phyloP scores from a whole-genome alignment of 2,888 invertebrate species.

The Drosophila histrio region DNA sequence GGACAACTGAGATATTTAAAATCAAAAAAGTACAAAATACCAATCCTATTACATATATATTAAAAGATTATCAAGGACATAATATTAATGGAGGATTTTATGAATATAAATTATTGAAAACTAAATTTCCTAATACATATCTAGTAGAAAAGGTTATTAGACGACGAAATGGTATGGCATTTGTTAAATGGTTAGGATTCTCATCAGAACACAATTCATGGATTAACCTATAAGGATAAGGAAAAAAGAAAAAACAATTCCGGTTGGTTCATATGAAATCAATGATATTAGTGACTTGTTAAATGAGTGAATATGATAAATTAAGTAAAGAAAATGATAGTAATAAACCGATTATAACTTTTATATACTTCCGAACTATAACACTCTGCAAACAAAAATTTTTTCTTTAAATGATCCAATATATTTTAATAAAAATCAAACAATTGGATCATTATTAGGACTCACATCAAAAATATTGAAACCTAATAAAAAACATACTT shows the following conservation, averaged over 20 bases:
- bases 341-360: not conserved
- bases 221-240: conserved; percentile 5
- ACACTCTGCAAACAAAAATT: conserved; percentile 6
- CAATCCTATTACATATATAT: conserved; percentile 35
- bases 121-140: conserved; percentile 6
- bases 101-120: conserved; percentile 2
- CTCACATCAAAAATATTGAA: not conserved
- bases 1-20: conserved; percentile 74
- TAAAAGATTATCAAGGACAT: conserved; percentile 7
- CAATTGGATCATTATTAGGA: conserved; percentile 2
- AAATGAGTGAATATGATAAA: not conserved
- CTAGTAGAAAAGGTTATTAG: conserved; percentile 3
- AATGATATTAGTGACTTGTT: not conserved
- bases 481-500: not conserved
- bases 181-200: conserved; percentile 13
- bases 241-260: conserved; percentile 1
- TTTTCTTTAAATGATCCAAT: not conserved
- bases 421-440: conserved; percentile 2
- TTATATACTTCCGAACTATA: not conserved
- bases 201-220: conserved; percentile 6
- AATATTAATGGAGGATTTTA: conserved; percentile 13
- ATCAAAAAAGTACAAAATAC: conserved; percentile 46
- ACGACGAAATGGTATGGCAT: not conserved
- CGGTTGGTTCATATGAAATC: conserved; percentile 11
- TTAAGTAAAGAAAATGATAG: not conserved